phyloP scores from a whole-genome alignment of 1,140 invertebrate species.

The Sminthurinus signatus region DNA sequence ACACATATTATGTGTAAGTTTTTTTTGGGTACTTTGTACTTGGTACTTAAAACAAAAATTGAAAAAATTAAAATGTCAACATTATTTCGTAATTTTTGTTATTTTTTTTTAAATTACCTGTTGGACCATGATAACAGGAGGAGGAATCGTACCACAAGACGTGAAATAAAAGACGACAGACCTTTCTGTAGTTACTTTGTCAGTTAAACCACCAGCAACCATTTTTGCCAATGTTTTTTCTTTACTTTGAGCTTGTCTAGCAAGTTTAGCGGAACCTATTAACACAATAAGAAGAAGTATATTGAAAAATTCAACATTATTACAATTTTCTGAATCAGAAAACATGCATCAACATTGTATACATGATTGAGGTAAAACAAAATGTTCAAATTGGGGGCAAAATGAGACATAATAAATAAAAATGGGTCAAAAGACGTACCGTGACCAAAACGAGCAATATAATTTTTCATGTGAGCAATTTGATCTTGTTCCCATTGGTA shows the following conservation, averaged over 20 bases:
- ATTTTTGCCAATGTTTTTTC: constrained; percentile 99
- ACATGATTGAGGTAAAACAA: too few species aligned
- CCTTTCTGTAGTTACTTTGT: constrained; percentile 87
- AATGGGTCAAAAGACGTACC: too few species aligned
- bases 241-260: constrained; percentile 97
- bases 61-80: background rate
- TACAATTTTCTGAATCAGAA: too few species aligned
- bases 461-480: constrained; percentile 99
- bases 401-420: too few species aligned
- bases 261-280: constrained; percentile 94
- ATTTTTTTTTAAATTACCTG: too few species aligned
- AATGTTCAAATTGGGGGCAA: too few species aligned
- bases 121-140: constrained; percentile 98
- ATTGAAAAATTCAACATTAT: too few species aligned
- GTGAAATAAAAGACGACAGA: constrained; percentile 92
- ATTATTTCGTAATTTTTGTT: constrained; percentile 44
- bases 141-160: constrained; percentile 91
- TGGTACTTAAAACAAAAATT: too few species aligned
- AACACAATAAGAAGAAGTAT: too few species aligned
- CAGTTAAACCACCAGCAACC: constrained; percentile 94
- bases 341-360: too few species aligned
- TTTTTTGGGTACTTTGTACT: too few species aligned
- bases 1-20: too few species aligned
- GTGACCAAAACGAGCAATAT: constrained; percentile 98
- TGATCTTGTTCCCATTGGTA: constrained; percentile 99